Evolutionary conservation across 2,113 vertebrate genomes (phyloP).

Genomic region (Parus major): DNA sequence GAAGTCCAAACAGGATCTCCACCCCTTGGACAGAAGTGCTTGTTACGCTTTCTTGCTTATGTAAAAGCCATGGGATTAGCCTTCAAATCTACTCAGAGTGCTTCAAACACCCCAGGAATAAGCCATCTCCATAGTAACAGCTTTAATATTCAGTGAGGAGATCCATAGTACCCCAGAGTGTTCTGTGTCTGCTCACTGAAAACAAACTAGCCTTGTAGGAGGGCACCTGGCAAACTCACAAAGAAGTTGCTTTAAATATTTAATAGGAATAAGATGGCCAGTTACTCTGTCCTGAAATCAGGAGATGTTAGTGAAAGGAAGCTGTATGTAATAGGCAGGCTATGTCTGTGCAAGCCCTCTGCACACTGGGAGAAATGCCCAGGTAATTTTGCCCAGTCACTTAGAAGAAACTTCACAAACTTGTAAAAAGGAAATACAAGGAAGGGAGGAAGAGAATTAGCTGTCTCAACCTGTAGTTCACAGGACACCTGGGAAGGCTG

Average conservation of each 20-base stretch:
- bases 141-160: constrained; percentile 49
- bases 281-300: not conserved
- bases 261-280: not conserved
- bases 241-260: constrained; percentile 26
- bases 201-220: not conserved
- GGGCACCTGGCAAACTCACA: constrained; percentile 4
- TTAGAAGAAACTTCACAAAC: not conserved
- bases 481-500: not conserved
- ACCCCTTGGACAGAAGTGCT: not conserved
- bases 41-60: constrained; percentile 34
- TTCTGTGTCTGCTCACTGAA: not conserved
- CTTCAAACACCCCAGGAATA: constrained; percentile 44
- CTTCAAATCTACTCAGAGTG: constrained; percentile 60
- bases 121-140: constrained; percentile 66
- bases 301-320: not conserved
- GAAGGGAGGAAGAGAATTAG: not conserved
- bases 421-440: not conserved
- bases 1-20: not conserved
- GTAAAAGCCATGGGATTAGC: constrained; percentile 56
- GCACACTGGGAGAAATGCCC: not conserved
- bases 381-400: not conserved
- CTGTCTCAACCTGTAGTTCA: not conserved
- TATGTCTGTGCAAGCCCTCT: not conserved
- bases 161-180: not conserved
- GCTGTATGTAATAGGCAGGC: not conserved